Evolutionary conservation across 2,888 invertebrate species (phyloP).

Genomic region (Parnassius smintheus): DNA sequence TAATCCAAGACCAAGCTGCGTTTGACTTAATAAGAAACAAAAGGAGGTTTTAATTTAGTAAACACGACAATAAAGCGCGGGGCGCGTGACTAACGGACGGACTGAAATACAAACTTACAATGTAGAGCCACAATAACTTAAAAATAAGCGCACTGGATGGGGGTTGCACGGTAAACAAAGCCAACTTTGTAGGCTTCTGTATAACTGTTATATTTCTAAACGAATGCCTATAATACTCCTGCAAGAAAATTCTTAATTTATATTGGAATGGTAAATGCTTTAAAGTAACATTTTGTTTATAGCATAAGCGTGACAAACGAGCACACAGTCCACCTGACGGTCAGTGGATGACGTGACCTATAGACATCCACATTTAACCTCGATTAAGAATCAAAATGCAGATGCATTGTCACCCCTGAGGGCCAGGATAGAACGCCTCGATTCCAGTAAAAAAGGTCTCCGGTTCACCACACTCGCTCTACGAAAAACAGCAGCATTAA

Average conservation of each 20-base stretch:
- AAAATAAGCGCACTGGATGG: slow-evolving; percentile 37
- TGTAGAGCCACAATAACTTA: slow-evolving; percentile 37
- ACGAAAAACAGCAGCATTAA: no score
- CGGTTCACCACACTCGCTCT: no score
- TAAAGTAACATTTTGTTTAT: no score
- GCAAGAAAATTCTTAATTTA: background rate
- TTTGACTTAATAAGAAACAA: slow-evolving; percentile 32
- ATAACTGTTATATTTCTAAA: slow-evolving; percentile 13
- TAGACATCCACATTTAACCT: no score
- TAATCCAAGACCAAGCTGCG: slow-evolving; percentile 16
- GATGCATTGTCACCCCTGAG: no score
- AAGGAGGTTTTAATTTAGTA: slow-evolving; percentile 38
- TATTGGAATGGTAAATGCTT: background rate
- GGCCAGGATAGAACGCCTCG: no score
- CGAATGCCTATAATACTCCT: slow-evolving; percentile 8
- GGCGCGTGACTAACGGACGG: slow-evolving; percentile 46
- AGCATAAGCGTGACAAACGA: no score
- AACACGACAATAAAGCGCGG: slow-evolving; percentile 41
- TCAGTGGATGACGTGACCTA: no score
- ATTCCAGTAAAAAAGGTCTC: no score
- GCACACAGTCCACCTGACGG: no score
- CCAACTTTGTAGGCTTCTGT: slow-evolving; percentile 34
- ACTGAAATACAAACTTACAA: slow-evolving; percentile 32
- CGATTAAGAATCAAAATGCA: no score
- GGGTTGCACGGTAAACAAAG: slow-evolving; percentile 38